Percentiles rank a stretch among this genome's conserved stretches.
These are phyloP conservation scores for Melanchra persicariae DNA, from an alignment of 2,888 invertebrate species.

Conservation along the genomic window DNA sequence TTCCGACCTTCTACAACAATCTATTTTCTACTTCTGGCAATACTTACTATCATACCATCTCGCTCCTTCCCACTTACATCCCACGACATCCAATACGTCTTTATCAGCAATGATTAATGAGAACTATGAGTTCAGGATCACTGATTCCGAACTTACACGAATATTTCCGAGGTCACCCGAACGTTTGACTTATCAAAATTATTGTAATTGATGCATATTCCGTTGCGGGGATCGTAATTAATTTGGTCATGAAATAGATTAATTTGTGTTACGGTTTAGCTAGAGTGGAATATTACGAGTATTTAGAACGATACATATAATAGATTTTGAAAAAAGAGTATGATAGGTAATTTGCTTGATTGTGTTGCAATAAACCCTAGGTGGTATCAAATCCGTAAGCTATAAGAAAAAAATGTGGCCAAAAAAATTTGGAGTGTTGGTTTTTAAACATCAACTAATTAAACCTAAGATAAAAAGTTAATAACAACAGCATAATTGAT, in stretches of 20 bases:
- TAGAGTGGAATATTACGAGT: not conserved
- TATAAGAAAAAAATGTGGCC: too few species aligned
- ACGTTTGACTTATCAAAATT: constrained; percentile 42
- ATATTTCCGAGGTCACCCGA: constrained; percentile 26
- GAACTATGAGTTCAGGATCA: constrained; percentile 43
- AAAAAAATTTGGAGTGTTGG: too few species aligned
- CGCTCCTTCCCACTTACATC: constrained; percentile 8
- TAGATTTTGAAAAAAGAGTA: not conserved
- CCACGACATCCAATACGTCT: constrained; percentile 33
- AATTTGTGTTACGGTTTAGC: constrained; percentile 6
- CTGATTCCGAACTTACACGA: constrained; percentile 37
- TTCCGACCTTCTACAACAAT: not conserved
- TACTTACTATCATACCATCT: not conserved
- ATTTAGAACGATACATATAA: not conserved
- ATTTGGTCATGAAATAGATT: constrained; percentile 23
- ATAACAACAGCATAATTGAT: too few species aligned
- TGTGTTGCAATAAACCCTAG: too few species aligned
- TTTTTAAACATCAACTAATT: too few species aligned
- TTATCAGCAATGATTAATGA: constrained; percentile 63
- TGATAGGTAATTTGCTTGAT: too few species aligned
- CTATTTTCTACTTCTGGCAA: not conserved
- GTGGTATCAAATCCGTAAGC: too few species aligned
- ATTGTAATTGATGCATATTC: constrained; percentile 43
- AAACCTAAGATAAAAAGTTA: too few species aligned
- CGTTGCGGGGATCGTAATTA: constrained; percentile 20